A percentile compares a stretch with the other conserved stretches of the same genome.
phyloP scores from a whole-genome alignment of 2,113 vertebrate species.

The Toxotes jaculatrix region DNA sequence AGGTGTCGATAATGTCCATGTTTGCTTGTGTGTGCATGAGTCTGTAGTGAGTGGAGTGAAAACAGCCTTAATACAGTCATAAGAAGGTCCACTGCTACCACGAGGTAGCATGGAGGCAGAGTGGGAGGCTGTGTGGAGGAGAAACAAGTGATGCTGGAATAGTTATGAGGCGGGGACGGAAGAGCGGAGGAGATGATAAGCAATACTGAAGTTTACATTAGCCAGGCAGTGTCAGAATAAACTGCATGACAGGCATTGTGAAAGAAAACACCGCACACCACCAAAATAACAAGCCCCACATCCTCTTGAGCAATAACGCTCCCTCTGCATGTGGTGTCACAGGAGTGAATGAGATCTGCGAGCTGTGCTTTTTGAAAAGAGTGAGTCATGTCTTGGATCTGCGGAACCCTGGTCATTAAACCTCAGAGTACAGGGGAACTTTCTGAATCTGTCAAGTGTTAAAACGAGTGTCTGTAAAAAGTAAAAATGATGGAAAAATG shows the following conservation, averaged over 20 bases:
- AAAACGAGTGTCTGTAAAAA: background rate
- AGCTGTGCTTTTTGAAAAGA: constrained; percentile 15
- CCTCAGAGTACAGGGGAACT: background rate
- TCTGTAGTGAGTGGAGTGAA: constrained; percentile 7
- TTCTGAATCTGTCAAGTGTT: background rate
- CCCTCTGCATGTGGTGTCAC: constrained; percentile 9
- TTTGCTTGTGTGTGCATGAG: background rate
- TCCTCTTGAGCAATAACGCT: constrained; percentile 35
- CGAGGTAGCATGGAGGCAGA: constrained; percentile 18
- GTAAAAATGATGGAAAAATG: background rate
- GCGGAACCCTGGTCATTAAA: constrained; percentile 1
- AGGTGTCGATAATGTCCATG: constrained; percentile 1
- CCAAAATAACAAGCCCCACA: constrained; percentile 20
- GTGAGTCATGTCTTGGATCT: constrained; percentile 28
- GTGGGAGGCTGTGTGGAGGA: constrained; percentile 26
- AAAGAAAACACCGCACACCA: constrained; percentile 31
- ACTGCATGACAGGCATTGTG: constrained; percentile 22
- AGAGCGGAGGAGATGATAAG: constrained; percentile 27
- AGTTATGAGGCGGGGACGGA: constrained; percentile 7
- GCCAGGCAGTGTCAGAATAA: constrained; percentile 36
- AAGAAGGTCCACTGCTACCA: constrained; percentile 22
- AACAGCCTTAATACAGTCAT: constrained; percentile 16
- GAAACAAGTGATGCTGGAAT: constrained; percentile 25
- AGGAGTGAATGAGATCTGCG: constrained; percentile 4
- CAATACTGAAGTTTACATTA: constrained; percentile 47